phyloP scores from a whole-genome alignment of 2,113 vertebrate genomes.

The Lagopus leucura region DNA sequence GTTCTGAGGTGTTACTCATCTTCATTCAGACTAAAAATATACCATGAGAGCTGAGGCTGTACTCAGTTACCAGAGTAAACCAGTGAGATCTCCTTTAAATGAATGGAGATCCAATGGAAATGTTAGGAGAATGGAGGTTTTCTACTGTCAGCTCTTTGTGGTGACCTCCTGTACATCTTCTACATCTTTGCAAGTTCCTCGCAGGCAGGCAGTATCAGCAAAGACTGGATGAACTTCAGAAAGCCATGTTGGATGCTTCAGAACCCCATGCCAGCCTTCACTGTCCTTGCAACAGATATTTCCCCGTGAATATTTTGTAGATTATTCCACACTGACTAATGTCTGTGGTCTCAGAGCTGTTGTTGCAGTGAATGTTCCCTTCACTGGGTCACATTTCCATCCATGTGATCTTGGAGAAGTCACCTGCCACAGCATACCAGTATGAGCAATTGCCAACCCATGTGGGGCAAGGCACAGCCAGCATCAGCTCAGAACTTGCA shows the following conservation, averaged over 20 bases:
- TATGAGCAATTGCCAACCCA: accelerated
- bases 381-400: background rate
- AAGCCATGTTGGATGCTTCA: background rate
- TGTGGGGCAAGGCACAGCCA: background rate
- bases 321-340: background rate
- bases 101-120: background rate
- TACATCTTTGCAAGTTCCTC: background rate
- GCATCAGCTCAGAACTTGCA: background rate
- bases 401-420: background rate
- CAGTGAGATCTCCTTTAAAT: background rate
- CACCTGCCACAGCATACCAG: background rate
- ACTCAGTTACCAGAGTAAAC: background rate
- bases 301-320: background rate
- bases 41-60: background rate
- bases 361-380: background rate
- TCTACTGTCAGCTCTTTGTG: background rate
- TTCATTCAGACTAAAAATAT: background rate
- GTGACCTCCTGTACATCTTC: background rate
- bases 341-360: background rate
- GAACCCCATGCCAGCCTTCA: background rate
- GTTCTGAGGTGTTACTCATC: background rate
- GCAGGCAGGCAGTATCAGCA: background rate
- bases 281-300: background rate
- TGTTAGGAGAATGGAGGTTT: background rate
- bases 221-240: background rate